phyloP scores from a whole-genome alignment of 2,797 vertebrate genomes.

The Adelosebastes latens region DNA sequence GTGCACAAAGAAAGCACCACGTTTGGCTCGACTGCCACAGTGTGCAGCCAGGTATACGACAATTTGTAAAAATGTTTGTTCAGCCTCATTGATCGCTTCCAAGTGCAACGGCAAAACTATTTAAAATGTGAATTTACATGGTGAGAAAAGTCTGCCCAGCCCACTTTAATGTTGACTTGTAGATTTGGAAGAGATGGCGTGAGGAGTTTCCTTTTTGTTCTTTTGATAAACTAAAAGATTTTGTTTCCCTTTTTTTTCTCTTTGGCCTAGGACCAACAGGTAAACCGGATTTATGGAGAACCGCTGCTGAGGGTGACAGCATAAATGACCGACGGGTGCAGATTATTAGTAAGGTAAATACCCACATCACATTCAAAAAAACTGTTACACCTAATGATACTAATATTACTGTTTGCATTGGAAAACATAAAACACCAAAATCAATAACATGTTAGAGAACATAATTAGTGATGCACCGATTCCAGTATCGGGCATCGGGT shows the following conservation, averaged over 20 bases:
- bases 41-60: not conserved
- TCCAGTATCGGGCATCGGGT: too few relatives aligned
- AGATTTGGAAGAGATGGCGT: not conserved
- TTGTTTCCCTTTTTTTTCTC: not conserved
- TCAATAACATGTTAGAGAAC: not conserved
- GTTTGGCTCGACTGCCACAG: not conserved
- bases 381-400: not conserved
- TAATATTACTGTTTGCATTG: not conserved
- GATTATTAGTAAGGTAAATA: constrained; percentile 89
- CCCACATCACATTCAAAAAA: not conserved
- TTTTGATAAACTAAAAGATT: not conserved
- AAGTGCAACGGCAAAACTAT: not conserved
- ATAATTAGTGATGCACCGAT: too few relatives aligned
- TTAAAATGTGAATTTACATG: not conserved
- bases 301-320: constrained; percentile 44
- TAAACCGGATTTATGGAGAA: constrained; percentile 88
- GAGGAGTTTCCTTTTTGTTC: not conserved
- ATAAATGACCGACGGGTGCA: constrained; percentile 61
- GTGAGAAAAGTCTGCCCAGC: not conserved
- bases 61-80: not conserved
- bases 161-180: not conserved
- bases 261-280: constrained; percentile 82
- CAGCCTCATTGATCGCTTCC: not conserved
- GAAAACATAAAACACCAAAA: not conserved
- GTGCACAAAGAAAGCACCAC: not conserved